Evolutionary conservation across 1,140 invertebrate genomes (phyloP).

Genomic region (Grapholita molesta): DNA sequence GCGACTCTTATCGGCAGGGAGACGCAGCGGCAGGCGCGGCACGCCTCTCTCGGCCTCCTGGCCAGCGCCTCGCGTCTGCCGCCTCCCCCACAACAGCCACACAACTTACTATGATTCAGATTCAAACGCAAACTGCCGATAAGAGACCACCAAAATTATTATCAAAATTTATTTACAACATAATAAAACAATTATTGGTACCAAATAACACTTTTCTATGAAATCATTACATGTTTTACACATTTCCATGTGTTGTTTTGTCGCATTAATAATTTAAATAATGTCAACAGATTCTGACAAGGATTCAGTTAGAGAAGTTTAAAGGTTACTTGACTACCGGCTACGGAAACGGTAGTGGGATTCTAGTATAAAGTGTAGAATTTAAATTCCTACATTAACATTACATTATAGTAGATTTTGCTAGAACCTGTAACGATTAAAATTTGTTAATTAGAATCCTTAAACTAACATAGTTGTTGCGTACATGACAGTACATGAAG

Average conservation of each 20-base stretch:
- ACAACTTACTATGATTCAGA: neutral
- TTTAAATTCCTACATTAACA: conserved; percentile 48
- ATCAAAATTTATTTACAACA: conserved; percentile 6
- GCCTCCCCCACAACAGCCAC: neutral
- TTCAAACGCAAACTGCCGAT: neutral
- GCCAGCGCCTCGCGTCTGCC: neutral
- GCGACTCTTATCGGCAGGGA: conserved; percentile 8
- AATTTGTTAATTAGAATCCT: conserved; percentile 58
- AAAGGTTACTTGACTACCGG: conserved; percentile 56
- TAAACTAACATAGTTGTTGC: conserved; percentile 47
- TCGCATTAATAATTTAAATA: conserved; percentile 26
- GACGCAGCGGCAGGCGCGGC: neutral
- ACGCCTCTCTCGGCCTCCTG: neutral
- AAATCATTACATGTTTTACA: conserved; percentile 4
- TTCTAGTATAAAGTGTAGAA: conserved; percentile 57
- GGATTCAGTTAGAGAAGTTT: conserved; percentile 34
- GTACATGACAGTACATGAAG: conserved; percentile 47
- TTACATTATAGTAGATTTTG: conserved; percentile 62
- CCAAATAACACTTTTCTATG: conserved; percentile 13
- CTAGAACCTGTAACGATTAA: conserved; percentile 66
- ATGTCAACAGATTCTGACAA: conserved; percentile 61
- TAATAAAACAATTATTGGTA: conserved; percentile 3
- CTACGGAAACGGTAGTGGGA: conserved; percentile 57
- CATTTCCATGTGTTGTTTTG: conserved; percentile 20
- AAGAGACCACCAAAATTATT: neutral